Evolutionary conservation across 2,888 invertebrate genomes (phyloP).

Genomic region (Monoplex corrugatus): DNA sequence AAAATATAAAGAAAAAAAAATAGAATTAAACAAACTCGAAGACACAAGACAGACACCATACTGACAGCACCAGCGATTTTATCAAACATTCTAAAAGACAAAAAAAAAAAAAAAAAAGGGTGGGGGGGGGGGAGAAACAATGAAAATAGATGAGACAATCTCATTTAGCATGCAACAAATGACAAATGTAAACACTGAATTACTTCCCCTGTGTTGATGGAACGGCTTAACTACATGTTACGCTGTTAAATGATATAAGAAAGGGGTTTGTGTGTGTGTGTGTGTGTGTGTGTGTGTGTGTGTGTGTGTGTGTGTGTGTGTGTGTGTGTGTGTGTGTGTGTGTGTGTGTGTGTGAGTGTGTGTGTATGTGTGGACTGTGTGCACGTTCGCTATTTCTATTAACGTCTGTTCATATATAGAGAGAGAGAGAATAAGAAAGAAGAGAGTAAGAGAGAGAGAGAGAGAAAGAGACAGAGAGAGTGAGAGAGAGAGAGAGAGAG

Average conservation of each 20-base stretch:
- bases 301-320: neutral
- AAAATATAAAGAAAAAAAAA: neutral
- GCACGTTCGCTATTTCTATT: too few relatives aligned
- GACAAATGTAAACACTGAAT: neutral
- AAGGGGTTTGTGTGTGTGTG: neutral
- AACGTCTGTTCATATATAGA: too few relatives aligned
- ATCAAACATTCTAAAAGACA: too few relatives aligned
- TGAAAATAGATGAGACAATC: neutral
- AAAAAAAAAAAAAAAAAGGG: neutral
- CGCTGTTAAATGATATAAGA: neutral
- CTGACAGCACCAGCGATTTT: neutral
- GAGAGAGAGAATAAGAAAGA: neutral
- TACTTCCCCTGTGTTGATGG: too few relatives aligned
- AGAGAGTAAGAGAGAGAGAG: neutral
- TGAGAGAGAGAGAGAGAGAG: constrained; percentile 4
- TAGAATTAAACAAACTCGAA: neutral
- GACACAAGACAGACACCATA: neutral
- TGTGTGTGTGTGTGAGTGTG: neutral
- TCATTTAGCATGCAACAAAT: neutral
- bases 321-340: neutral
- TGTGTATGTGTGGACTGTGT: neutral
- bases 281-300: neutral
- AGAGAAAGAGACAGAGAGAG: neutral
- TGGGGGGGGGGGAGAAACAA: neutral
- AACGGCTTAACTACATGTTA: neutral